phyloP scores from a whole-genome alignment of 2,113 vertebrate genomes.

The Sturnus vulgaris region DNA sequence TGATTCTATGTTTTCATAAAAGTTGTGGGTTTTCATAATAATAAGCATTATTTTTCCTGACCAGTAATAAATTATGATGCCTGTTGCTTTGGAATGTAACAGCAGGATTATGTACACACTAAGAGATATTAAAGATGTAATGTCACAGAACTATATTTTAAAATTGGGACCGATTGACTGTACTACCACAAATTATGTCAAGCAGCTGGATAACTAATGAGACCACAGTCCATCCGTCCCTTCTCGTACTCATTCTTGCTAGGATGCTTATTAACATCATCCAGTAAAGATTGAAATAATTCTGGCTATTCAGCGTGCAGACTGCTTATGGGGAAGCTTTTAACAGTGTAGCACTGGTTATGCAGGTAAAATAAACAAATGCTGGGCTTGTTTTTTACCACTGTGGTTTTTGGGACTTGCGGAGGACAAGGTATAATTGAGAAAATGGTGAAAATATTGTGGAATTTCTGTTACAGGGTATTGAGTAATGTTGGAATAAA shows the following conservation, averaged over 20 bases:
- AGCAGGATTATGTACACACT: not conserved
- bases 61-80: not conserved
- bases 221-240: not conserved
- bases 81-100: not conserved
- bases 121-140: not conserved
- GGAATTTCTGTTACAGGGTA: not conserved
- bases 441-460: not conserved
- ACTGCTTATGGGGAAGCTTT: not conserved
- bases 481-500: not conserved
- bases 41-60: not conserved
- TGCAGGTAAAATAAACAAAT: not conserved
- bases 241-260: not conserved
- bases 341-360: not conserved
- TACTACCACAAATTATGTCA: not conserved
- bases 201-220: not conserved
- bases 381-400: not conserved
- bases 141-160: not conserved
- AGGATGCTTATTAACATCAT: not conserved
- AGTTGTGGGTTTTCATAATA: not conserved
- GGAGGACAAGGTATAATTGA: not conserved
- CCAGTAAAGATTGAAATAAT: not conserved
- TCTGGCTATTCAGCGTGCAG: not conserved
- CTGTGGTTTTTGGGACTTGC: not conserved
- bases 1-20: not conserved
- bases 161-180: not conserved